Evolutionary conservation across 92 coral and sea anemone species (phyloP), one percentile per base, ranked within the genome.

Genomic region (Muricea muricata): DNA sequence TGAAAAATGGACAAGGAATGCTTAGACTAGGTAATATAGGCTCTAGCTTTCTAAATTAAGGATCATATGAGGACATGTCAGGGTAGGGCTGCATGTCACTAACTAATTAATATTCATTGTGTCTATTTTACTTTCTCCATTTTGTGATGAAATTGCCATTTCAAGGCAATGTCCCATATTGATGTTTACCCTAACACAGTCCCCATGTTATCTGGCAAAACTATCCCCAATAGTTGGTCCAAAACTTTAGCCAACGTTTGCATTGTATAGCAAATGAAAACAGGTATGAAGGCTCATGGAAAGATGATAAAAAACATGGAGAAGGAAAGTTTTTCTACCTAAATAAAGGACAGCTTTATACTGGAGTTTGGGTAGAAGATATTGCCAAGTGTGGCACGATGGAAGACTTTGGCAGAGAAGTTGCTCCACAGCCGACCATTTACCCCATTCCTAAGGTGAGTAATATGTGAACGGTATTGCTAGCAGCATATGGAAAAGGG

Each of bases 331-430:
- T 96, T 73, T 96, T 93, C 81, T 93, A 93, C 63, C 90, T 96
- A 24, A 97, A 96, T 83, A 88, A 92, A 42, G 99, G 99, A 65
- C 99, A 96, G 80, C 85, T 93, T 58, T 96, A 93, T 88, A 90
- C 93, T 52, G 99, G 99, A 7, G 98, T 96, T 18, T 96, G 99
- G 99, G 91, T 86, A 23, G 94, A 92, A 7, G 97, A 96, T 87
- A 92, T 96, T 57, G 94, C 98, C 21, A 96, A 96, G 86, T 94
- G 99, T 88, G 99, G 99, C 55, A 93, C 97, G n/a, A 81, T 96
- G 94, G 99, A 96, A 80, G 99, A 96, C 82, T 96, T 96, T 92
- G 99, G 99, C 42, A 91, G 99, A 18, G 93, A 96, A 6, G 91
- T 91, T 11, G 99, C 98, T 9, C 99, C 99, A 30, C 84, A 84